Percentiles rank a stretch among this genome's conserved stretches.
Evolutionary conservation across 2,888 invertebrate genomes (phyloP).

Genomic region (Steinernema carpocapsae): DNA sequence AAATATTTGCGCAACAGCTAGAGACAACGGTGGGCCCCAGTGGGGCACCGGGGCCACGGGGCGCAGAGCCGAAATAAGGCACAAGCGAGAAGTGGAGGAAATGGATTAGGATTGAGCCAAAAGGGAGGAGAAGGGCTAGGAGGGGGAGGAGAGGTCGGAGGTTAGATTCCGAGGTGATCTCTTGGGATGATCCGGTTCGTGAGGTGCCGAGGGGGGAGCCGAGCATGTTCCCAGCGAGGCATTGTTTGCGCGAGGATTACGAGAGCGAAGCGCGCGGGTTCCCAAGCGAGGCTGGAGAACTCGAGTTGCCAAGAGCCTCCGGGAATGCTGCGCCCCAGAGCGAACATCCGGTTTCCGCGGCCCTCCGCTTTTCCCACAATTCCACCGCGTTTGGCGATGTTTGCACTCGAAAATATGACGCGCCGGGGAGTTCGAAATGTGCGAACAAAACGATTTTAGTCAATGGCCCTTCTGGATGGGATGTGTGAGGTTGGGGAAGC

Average conservation of each 20-base stretch:
- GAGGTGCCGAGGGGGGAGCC: not conserved
- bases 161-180: conserved; percentile 14
- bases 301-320: too few species aligned
- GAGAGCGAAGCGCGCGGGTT: conserved; percentile 18
- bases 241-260: conserved; percentile 11
- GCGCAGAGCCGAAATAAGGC: not conserved
- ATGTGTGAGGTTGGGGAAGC: too few species aligned
- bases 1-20: conserved; percentile 28
- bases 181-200: conserved; percentile 9
- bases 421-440: not conserved
- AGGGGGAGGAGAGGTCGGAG: not conserved
- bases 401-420: conserved; percentile 12
- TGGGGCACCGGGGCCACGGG: not conserved
- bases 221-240: not conserved
- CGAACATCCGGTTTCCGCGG: conserved; percentile 25
- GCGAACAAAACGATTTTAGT: not conserved
- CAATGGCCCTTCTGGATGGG: not conserved
- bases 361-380: conserved; percentile 14
- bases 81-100: not conserved
- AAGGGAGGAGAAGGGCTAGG: not conserved
- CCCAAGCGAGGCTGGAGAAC: not conserved
- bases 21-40: too few species aligned
- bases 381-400: not conserved
- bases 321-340: not conserved
- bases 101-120: not conserved